These are phyloP conservation scores for Fringilla coelebs DNA, from an alignment of 2,797 vertebrate species.

Conservation along the genomic window DNA sequence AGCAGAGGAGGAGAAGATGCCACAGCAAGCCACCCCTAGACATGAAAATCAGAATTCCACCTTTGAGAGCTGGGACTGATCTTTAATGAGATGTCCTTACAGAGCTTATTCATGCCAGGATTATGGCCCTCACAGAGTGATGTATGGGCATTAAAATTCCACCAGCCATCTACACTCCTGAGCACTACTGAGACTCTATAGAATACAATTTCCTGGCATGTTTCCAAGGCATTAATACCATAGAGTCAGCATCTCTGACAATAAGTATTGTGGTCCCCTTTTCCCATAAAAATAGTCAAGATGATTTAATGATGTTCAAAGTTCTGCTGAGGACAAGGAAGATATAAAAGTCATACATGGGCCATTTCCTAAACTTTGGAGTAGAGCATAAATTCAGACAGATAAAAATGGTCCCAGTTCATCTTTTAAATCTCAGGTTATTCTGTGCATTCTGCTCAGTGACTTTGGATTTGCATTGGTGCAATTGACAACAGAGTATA, in stretches of 20 bases:
- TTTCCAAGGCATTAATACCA: neutral
- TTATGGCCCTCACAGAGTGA: neutral
- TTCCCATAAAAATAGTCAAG: neutral
- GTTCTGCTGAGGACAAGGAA: neutral
- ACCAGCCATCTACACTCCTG: neutral
- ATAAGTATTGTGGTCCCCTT: neutral
- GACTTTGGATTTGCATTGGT: neutral
- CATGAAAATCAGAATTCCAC: neutral
- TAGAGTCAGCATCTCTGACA: neutral
- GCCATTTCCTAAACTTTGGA: slow-evolving; percentile 1
- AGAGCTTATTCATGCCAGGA: neutral
- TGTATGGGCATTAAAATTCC: neutral
- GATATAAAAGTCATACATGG: neutral
- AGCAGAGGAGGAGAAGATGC: neutral
- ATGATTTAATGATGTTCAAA: slow-evolving; percentile 3
- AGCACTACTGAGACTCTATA: neutral
- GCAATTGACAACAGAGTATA: neutral
- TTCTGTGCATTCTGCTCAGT: neutral
- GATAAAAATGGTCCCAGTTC: neutral
- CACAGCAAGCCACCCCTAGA: neutral
- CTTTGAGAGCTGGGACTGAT: neutral
- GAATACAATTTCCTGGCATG: neutral
- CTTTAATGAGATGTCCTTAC: neutral
- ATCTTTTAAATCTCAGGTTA: neutral
- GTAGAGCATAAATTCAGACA: neutral